Evolutionary conservation across 2,888 invertebrate species (phyloP), one percentile per base, ranked within the genome.

Genomic region (Amblyjoppa fuscipennis): DNA sequence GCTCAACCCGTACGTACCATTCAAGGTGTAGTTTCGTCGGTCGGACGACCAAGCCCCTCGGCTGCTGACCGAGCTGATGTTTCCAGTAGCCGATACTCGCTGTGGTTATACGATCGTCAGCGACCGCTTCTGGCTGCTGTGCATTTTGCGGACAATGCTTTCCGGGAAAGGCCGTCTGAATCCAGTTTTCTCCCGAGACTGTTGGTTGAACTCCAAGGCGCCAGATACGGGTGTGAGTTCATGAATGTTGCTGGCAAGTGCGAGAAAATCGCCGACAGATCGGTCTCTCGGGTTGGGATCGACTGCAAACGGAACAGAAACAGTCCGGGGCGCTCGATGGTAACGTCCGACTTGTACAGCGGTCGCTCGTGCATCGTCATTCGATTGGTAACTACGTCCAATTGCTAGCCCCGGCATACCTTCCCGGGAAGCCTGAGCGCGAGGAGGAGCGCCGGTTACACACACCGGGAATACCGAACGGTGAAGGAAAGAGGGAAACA

Each of bases 331-430:
- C 28, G 75, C 16, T 68, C 38, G 59, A 4, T 59, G 59, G 59
- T 59, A 59, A 59, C 59, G 66, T 71, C 59, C 28, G 79, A 76
- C 56, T 83, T 73, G 66, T 68, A 78, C 56, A 78, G 51, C 61
- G 77, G 56, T 38, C 41, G 53, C 31, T 41, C 16, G 49, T 45
- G 51, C 79, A 81, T 83, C 73, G 82, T 85, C 78, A 76, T 83
- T 85, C 81, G 76, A 87, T 90, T 89, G 91, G 89, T 91, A 91
- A 92, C 91, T 91, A 89, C 90, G 88, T 91, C 89, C 92, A 90
- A 93, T 92, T 92, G 90, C 91, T 82, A 80, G 76, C 70, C 13
- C 41, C 74, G 68, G 78, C 78, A 78, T 81, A 78, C 81, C 77
- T 53, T 86, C 84, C 87, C 83, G 85, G 87, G 89, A 90, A 89